Conservation (phyloP, 2,113 vertebrate species). For the Chunga burmeisteri region DNA sequence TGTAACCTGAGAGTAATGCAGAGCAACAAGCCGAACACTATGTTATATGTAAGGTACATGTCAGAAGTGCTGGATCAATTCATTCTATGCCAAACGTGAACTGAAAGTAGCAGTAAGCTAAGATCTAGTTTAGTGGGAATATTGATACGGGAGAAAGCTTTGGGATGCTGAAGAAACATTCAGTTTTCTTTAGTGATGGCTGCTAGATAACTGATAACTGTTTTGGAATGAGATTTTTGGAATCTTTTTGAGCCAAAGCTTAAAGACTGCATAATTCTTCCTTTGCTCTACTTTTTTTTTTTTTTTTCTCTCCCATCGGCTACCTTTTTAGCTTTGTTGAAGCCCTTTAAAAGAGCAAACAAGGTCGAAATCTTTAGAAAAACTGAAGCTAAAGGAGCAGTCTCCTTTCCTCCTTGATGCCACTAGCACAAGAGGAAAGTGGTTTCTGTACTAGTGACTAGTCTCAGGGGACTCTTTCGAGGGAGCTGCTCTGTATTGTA, state of each 20-base stretch:
- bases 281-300: background rate
- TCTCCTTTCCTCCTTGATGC: background rate
- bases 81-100: background rate
- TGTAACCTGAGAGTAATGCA: background rate
- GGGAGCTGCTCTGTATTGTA: background rate
- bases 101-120: background rate
- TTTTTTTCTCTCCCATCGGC: rapidly evolving
- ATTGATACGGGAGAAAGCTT: background rate
- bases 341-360: background rate
- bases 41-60: background rate
- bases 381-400: background rate
- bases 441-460: background rate
- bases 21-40: background rate
- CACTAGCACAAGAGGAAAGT: background rate
- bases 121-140: background rate
- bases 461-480: background rate
- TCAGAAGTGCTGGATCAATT: background rate
- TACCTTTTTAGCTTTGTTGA: background rate
- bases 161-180: background rate
- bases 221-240: background rate
- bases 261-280: background rate
- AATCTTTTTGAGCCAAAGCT: background rate
- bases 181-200: background rate
- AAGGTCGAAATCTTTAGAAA: background rate
- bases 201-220: background rate